Base-by-base conservation (phyloP, 2,888 invertebrate genomes). In the Eurytoma californica region DNA sequence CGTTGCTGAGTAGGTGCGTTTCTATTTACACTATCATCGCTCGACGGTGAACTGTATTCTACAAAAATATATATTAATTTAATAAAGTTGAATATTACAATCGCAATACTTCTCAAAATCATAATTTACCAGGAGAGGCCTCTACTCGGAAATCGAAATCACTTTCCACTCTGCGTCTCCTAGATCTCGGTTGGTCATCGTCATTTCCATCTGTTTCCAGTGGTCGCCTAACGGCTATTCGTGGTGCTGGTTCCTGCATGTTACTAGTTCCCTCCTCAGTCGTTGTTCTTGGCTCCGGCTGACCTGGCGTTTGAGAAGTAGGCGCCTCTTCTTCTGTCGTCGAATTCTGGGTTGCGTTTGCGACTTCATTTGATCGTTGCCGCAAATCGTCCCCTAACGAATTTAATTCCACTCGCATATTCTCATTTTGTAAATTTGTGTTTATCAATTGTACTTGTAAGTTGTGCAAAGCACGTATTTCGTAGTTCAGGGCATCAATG, bases 11-110 rank as follows among this genome's bases (percentile, higher is more conserved):
- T 79, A 1, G 82, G 77, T 58, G 82, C 55, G 18, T 39, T 67
- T n/a, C 65, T 60, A 55, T 65, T 82, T 39, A 73, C 12, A 3
- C 82, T 84, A 60, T 88, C 87, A 57, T 88, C 86, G 53, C 85
- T 87, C 4, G 86, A 86, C 4, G 85, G 83, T n/a, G 87, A 86
- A 55, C 84, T 86, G 14, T 84, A 84, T 39, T 72, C 84, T 83
- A 51, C 77, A 67, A 61, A 70, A 76, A 49, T 68, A 67, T 67
- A 39, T 77, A 51, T 76, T 55, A 12, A 18, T 51, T 55, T 55
- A 76, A 57, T 68, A 39, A 28, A 14, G 53, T 18, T 30, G 14
- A 28, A 39, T 39, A 39, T 39, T 39, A 39, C 9, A 7, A 39
- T 39, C 7, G 1, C 39, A 39, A 39, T 7, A 9, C 9, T 39